These are phyloP conservation scores for Meloidogyne floridensis DNA, from an alignment of 1,140 invertebrate species.

Conservation along the genomic window DNA sequence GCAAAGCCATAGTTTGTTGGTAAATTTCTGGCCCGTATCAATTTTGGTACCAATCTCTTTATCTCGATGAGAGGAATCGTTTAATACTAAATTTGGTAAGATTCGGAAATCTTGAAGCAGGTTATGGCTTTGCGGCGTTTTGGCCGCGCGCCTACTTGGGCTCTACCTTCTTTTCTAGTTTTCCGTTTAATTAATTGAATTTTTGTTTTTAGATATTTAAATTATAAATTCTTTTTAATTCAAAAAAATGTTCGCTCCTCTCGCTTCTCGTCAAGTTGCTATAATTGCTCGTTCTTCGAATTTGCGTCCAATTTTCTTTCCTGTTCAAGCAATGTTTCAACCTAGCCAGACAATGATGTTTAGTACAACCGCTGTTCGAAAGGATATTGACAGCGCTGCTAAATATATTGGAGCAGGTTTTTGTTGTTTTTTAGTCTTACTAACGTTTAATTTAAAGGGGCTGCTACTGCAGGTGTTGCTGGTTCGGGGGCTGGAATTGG, in stretches of 20 bases:
- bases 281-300: not conserved
- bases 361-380: slow-evolving; percentile 72
- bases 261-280: not conserved
- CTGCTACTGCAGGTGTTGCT: slow-evolving; percentile 98
- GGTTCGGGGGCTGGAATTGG: slow-evolving; percentile 79
- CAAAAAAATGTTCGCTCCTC: not conserved
- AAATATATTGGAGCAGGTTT: slow-evolving; percentile 95
- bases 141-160: no score
- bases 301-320: not conserved
- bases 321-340: not conserved
- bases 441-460: slow-evolving; percentile 69
- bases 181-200: not conserved
- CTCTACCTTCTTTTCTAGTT: not conserved
- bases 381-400: slow-evolving; percentile 99
- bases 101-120: no score
- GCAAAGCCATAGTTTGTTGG: no score
- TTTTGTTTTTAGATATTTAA: not conserved
- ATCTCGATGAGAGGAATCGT: no score
- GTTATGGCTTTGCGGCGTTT: no score
- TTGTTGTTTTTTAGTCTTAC: not conserved
- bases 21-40: no score
- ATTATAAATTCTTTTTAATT: not conserved
- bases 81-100: no score
- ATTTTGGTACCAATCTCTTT: no score
- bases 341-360: not conserved